A percentile compares a stretch with the other conserved stretches of the same genome.
These are phyloP conservation scores for Myripristis jacobus DNA, from an alignment of 2,797 vertebrate species.

Conservation along the genomic window DNA sequence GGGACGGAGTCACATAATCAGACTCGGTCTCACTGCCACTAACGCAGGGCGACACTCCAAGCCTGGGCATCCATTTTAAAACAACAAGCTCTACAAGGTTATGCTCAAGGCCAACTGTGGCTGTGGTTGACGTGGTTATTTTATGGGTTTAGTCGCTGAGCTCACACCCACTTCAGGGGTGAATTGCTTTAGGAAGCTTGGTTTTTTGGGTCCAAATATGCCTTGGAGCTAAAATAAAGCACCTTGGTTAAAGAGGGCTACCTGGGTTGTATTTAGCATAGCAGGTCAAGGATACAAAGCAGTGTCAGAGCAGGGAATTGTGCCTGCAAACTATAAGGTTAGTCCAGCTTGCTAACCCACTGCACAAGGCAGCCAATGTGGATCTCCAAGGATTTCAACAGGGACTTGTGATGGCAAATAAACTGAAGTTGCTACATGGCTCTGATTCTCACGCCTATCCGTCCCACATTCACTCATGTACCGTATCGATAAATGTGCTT, in stretches of 20 bases:
- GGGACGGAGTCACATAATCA: constrained; percentile 86
- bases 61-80: constrained; percentile 88
- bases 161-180: constrained; percentile 57
- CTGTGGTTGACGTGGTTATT: constrained; percentile 78
- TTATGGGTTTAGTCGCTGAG: constrained; percentile 79
- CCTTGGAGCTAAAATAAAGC: constrained; percentile 73
- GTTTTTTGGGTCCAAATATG: constrained; percentile 68
- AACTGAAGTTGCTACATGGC: constrained; percentile 64
- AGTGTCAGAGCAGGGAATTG: constrained; percentile 74
- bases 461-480: constrained; percentile 69
- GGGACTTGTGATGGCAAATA: constrained; percentile 57
- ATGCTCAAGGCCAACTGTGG: constrained; percentile 72
- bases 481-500: constrained; percentile 67
- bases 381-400: constrained; percentile 66
- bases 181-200: constrained; percentile 58
- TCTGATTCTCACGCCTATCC: constrained; percentile 56
- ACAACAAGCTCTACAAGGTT: constrained; percentile 76
- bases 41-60: constrained; percentile 83
- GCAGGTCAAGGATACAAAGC: constrained; percentile 81
- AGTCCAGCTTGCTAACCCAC: constrained; percentile 78
- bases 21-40: constrained; percentile 80
- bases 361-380: constrained; percentile 62
- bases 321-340: constrained; percentile 79
- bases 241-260: constrained; percentile 77
- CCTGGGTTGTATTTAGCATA: constrained; percentile 77